These are phyloP conservation scores for Oncorhynchus nerka DNA, from an alignment of 2,113 vertebrate genomes.

Conservation along the genomic window DNA sequence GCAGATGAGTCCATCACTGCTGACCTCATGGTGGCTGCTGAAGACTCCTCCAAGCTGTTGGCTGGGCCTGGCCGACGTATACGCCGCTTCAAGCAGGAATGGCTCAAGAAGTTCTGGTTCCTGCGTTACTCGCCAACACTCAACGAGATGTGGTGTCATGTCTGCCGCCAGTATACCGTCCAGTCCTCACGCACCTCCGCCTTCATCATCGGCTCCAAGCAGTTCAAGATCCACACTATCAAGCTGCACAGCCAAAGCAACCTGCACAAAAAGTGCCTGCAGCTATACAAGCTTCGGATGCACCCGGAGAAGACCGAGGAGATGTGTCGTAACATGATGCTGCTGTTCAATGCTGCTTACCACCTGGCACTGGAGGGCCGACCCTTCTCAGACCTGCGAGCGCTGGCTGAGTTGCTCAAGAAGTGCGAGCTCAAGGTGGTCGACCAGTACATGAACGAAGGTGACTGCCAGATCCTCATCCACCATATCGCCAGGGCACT, in stretches of 20 bases:
- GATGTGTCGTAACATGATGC: conserved; percentile 94
- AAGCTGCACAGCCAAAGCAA: conserved; percentile 98
- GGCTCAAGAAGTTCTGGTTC: conserved; percentile 99
- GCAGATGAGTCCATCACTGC: conserved; percentile 91
- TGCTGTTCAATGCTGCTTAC: conserved; percentile 93
- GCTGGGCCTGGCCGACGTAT: conserved; percentile 81
- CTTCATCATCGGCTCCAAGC: conserved; percentile 95
- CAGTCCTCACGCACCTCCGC: conserved; percentile 95
- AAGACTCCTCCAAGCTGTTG: conserved; percentile 86
- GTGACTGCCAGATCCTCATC: conserved; percentile 90
- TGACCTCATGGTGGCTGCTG: conserved; percentile 82
- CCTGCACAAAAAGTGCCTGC: conserved; percentile 97
- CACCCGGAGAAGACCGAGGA: conserved; percentile 97
- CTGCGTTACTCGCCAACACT: conserved; percentile 90
- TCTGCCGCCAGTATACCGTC: conserved; percentile 95
- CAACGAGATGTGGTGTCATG: conserved; percentile 99
- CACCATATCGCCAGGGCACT: conserved; percentile 89
- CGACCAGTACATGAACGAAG: conserved; percentile 97
- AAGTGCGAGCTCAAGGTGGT: conserved; percentile 95
- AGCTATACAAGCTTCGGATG: conserved; percentile 96
- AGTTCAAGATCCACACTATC: conserved; percentile 98
- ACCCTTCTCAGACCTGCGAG: conserved; percentile 89
- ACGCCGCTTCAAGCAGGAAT: conserved; percentile 95
- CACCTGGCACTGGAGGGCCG: conserved; percentile 90
- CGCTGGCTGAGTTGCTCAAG: conserved; percentile 90